Evolutionary conservation across 2,113 vertebrate genomes (phyloP).

Genomic region (Entomyzon cyanotis): DNA sequence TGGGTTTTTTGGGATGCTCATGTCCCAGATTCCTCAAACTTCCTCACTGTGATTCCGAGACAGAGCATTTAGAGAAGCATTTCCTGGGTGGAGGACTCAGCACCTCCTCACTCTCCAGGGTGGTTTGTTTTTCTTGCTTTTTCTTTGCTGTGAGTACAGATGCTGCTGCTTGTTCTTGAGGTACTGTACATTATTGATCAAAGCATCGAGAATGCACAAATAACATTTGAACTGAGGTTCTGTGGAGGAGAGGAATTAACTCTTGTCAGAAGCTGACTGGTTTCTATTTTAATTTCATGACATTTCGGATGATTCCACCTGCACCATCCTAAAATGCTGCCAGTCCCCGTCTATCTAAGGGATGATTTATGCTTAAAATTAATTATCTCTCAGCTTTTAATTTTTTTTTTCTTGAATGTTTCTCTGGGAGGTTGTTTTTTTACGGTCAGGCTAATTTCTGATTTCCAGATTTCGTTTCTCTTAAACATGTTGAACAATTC

Average conservation of each 20-base stretch:
- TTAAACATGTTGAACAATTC: neutral
- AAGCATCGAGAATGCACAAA: slow-evolving; percentile 28
- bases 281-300: slow-evolving; percentile 6
- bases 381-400: neutral
- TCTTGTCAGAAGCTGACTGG: neutral
- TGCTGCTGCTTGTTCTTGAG: slow-evolving; percentile 14
- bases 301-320: neutral
- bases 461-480: slow-evolving; percentile 12
- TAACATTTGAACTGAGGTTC: neutral
- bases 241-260: neutral
- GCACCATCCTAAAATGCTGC: neutral
- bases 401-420: neutral
- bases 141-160: neutral
- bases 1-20: neutral
- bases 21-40: neutral
- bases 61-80: neutral
- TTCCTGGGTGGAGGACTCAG: neutral
- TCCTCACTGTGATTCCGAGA: neutral
- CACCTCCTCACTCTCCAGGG: neutral
- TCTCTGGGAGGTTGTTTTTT: neutral
- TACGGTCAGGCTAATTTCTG: neutral
- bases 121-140: neutral
- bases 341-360: neutral
- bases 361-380: neutral
- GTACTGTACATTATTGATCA: slow-evolving; percentile 52